Evolutionary conservation across 92 coral and sea anemone species (phyloP), one percentile per base, ranked within the genome.

Genomic region (Paramuricea clavata): DNA sequence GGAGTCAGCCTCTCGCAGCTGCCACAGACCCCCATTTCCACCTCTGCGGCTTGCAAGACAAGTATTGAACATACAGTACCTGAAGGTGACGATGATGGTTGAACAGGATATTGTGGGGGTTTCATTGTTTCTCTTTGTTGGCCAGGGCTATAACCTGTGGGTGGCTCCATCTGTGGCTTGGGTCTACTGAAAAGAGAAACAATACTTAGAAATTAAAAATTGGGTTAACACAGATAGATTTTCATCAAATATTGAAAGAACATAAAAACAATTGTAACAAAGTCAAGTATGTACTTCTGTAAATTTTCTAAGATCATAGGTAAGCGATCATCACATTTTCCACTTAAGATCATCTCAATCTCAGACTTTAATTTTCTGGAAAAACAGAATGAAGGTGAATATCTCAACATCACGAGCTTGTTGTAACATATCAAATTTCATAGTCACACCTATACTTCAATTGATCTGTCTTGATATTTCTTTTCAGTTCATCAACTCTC

Each of bases 401-500:
- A n/a, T n/a, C n/a, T n/a, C n/a, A n/a, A n/a, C n/a, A n/a, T n/a
- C n/a, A n/a, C n/a, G n/a, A n/a, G n/a, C n/a, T n/a, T n/a, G n/a
- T 2, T 36, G 42, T 3, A 36, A 36, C 42, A 36, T 8, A 36
- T 36, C 42, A 47, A 47, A 47, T 15, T 47, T 47, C 52, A 10
- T 47, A 47, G 1, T 30, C 89, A 72, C 70, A 95, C 98, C 97
- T 95, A 82, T 91, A 92, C 17, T 90, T 87, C 12, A 89, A 27
- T 11, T 93, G 97, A 57, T 96, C 99, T 78, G 60, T 83, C 70
- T 87, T 93, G 74, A 96, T 85, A 35, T 94, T 82, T 59, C 93
- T 96, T 90, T 92, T 94, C 22, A 96, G 83, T 76, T 96, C 99
- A 26, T 96, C 99, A 28, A 96, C 91, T 47, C 98, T 90, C 54